Base-by-base conservation (phyloP, 1,140 invertebrate species). In the Meloidogyne chitwoodi region DNA sequence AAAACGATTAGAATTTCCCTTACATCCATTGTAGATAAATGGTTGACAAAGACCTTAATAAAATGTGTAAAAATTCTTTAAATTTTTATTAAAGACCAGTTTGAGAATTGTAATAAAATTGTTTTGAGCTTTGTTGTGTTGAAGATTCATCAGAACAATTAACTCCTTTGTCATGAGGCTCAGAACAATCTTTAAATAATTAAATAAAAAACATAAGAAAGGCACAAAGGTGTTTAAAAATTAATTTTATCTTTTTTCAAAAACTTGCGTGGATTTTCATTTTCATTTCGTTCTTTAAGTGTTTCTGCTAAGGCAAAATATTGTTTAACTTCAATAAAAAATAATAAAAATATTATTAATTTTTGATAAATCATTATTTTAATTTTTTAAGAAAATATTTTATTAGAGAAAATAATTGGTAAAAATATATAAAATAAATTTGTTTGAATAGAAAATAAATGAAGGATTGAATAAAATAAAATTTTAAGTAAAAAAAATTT, bases 1-100 rank as follows among this genome's bases (percentile, higher is more conserved):
- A 27, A 75, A 81, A 11, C 66, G 38, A 48, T 81, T 81, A 12
- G 44, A 31, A 65, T 81, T 81, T 14, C 79, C 79, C 16, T 62
- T 68, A 41, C 67, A 75, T 14, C 63, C 63, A 56, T 68, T 65
- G 29, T 74, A 75, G 12, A 75, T 68, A 38, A 66, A 75, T 41
- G 74, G 64, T 27, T 75, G 67, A n/a, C 63, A 75, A 75, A 56
- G 29, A 34, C 74, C 67, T 75, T 64, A n/a, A n/a, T n/a, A n/a
- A 27, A 67, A 27, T n/a, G 19, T 12, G 12, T 27, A 6, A 31
- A 10, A 75, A 74, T 48, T 19, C 14, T 19, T 48, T 19, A 3
- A 48, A 48, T 19, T 1, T 56, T 8, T 56, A n/a, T 5, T 8
- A 56, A 6, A n/a, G 6, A 56, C 48, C 48, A n/a, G 48, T 56